Evolutionary conservation across 1,140 invertebrate genomes (phyloP).

Genomic region (Oryzaephilus surinamensis): DNA sequence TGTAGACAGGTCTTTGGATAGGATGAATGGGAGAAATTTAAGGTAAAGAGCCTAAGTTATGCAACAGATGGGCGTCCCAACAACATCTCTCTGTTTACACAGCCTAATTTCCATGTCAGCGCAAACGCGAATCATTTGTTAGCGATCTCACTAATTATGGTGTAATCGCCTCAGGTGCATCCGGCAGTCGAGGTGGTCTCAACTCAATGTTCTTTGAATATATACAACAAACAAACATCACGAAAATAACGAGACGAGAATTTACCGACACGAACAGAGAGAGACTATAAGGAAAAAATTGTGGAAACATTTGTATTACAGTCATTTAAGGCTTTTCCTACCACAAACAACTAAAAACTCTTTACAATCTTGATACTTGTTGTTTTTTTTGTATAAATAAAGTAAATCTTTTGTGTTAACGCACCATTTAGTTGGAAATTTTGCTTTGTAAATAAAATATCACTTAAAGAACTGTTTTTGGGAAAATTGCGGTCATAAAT

Average conservation of each 20-base stretch:
- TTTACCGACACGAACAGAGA: not conserved
- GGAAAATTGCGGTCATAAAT: too few species aligned
- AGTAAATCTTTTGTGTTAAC: too few species aligned
- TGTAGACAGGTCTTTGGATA: not conserved
- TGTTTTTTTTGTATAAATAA: too few species aligned
- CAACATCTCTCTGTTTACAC: conserved; percentile 11
- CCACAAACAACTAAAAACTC: too few species aligned
- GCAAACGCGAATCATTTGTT: conserved; percentile 14
- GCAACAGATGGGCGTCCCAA: conserved; percentile 20
- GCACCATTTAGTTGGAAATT: too few species aligned
- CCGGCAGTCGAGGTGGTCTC: conserved; percentile 14
- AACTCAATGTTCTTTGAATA: not conserved
- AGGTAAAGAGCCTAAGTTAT: conserved; percentile 9
- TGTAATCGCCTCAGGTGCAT: conserved; percentile 15
- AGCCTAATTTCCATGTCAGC: conserved; percentile 21
- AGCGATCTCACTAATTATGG: conserved; percentile 15
- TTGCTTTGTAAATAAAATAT: too few species aligned
- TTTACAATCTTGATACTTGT: too few species aligned
- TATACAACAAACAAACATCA: conserved; percentile 1
- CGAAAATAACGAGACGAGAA: conserved; percentile 1
- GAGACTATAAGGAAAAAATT: too few species aligned
- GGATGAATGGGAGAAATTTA: not conserved
- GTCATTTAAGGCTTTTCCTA: too few species aligned
- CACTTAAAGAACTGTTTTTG: too few species aligned
- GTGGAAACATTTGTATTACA: too few species aligned